phyloP scores from a whole-genome alignment of 2,797 vertebrate species.

The Smutsia temminckii region DNA sequence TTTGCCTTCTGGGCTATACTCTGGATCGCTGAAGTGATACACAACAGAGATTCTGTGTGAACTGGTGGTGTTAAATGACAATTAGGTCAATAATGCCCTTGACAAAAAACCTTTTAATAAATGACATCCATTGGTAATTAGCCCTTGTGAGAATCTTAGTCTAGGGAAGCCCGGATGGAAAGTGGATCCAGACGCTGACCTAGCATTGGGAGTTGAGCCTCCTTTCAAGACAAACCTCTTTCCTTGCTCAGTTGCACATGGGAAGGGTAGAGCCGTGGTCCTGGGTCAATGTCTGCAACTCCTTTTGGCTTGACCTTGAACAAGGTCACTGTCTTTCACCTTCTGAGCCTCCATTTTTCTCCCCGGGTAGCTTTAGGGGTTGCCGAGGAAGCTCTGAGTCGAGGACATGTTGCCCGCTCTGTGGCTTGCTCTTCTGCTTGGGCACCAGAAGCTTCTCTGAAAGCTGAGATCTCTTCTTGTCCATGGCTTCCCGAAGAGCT shows the following conservation, averaged over 20 bases:
- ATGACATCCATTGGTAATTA: conserved; percentile 34
- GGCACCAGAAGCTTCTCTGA: neutral
- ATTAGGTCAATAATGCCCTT: conserved; percentile 43
- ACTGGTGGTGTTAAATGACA: conserved; percentile 6
- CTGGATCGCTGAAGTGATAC: neutral
- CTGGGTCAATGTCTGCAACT: conserved; percentile 2
- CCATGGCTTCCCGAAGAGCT: neutral
- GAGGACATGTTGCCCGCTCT: neutral
- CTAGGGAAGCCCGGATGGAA: neutral
- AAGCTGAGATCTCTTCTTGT: neutral
- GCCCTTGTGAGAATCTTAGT: conserved; percentile 22
- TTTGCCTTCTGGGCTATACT: neutral
- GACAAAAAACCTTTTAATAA: conserved; percentile 22
- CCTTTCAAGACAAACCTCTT: neutral
- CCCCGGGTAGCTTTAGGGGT: neutral
- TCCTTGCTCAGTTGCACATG: neutral
- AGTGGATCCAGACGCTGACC: neutral
- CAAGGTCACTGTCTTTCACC: neutral
- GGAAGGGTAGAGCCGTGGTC: neutral
- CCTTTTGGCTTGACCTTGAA: conserved; percentile 56
- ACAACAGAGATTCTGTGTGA: neutral
- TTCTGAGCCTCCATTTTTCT: neutral
- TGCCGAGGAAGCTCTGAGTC: neutral
- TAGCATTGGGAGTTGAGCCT: neutral
- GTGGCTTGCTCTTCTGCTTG: neutral